These are phyloP conservation scores for Macroteleia sp. DNA, from an alignment of 2,888 invertebrate genomes.

Conservation along the genomic window DNA sequence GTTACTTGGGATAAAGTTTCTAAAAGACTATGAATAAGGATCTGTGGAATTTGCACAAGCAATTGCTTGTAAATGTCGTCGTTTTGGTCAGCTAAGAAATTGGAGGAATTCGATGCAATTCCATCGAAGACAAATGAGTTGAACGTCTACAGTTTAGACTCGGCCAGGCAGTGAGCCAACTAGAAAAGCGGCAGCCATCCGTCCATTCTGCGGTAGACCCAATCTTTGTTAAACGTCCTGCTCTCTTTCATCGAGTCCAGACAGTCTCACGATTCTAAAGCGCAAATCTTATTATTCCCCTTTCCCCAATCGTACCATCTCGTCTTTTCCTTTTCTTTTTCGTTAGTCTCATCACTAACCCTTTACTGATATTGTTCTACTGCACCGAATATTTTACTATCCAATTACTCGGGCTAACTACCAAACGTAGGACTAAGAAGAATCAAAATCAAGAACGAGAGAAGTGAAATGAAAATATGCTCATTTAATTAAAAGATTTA, in stretches of 20 bases:
- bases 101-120: constrained; percentile 55
- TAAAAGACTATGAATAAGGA: too few relatives aligned
- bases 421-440: too few relatives aligned
- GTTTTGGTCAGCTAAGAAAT: constrained; percentile 45
- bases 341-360: constrained; percentile 42
- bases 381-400: constrained; percentile 72
- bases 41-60: too few relatives aligned
- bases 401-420: constrained; percentile 76
- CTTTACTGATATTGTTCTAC: constrained; percentile 71
- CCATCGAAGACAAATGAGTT: constrained; percentile 51
- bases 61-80: constrained; percentile 40
- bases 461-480: constrained; percentile 61
- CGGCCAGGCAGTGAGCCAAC: constrained; percentile 75
- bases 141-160: constrained; percentile 55
- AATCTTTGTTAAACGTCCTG: constrained; percentile 78
- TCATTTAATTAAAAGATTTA: too few relatives aligned
- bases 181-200: constrained; percentile 66
- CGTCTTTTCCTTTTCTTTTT: constrained; percentile 60
- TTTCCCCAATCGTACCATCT: constrained; percentile 72
- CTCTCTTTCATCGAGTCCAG: constrained; percentile 78
- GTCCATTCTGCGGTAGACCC: constrained; percentile 74
- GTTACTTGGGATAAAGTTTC: too few relatives aligned
- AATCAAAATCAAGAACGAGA: not conserved
- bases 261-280: constrained; percentile 82
- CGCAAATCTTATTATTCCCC: constrained; percentile 80